Evolutionary conservation across 2,797 vertebrate species (phyloP), one percentile per base, ranked within the genome.

Genomic region (Mycteria americana): DNA sequence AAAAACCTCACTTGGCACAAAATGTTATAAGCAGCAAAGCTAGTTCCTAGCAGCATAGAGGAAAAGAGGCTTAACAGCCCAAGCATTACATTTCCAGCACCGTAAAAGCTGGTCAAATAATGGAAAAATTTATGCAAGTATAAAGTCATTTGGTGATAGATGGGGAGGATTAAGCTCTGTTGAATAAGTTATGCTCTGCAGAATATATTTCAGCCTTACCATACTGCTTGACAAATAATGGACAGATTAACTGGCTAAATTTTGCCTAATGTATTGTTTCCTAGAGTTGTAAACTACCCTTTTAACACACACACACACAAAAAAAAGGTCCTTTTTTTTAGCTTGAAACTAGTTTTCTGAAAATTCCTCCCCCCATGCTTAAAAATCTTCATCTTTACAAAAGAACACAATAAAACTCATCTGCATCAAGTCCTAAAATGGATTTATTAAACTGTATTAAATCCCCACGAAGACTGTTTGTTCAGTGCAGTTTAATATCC

Each of bases 161-260:
- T 67, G 93, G 83, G 64, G 54, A 96, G 92, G 90, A 97, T 94
- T 92, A 95, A 79, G 59, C 30, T 73, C 65, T 59, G 62, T 46
- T 93, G 94, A 91, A 84, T 88, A 43, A 85, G 84, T 93, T 76
- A 85, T 89, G 84, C 77, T 73, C 86, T 59, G 90, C 80, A 92
- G 77, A 79, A 79, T 59, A 25, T 63, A 75, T 92, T 92, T 84
- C 80, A 88, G 91, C 83, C 41, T 41, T 68, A 30, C 90, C 70
- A 43, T 27, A 16, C 64, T 11, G 69, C 68, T 64, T 70, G 76
- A 57, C 45, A 62, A 78, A 94, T 72, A 94, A 91, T 18, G 74
- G 59, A 23, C 28, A 67, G 94, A 95, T 92, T 88, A 86, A 79
- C 62, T 68, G 68, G 51, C 50, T 90, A 15, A 35, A 78, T 57